Conservation (phyloP, 2,888 invertebrate species). For the Drosophila falleni region DNA sequence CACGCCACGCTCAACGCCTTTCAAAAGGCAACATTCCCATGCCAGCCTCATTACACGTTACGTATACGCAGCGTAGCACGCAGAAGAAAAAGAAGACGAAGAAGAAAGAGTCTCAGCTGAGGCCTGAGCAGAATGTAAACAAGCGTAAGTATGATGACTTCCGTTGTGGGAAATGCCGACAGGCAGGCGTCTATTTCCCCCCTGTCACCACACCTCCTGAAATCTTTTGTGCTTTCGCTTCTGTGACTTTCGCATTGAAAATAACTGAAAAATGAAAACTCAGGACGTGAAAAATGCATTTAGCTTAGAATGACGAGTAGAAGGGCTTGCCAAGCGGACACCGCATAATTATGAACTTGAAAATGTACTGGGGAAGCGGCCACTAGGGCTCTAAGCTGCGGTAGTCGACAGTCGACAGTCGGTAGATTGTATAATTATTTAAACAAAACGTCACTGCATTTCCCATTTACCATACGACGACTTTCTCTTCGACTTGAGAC, state of each 20-base stretch:
- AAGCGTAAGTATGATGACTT: conserved; percentile 76
- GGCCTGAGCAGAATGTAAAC: conserved; percentile 67
- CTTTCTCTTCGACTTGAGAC: conserved; percentile 74
- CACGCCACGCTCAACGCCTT: conserved; percentile 79
- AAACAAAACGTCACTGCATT: conserved; percentile 61
- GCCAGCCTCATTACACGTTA: conserved; percentile 70
- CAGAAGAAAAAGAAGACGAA: conserved; percentile 11
- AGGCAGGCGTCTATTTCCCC: conserved; percentile 33
- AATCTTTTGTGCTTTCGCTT: conserved; percentile 63
- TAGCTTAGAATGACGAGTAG: conserved; percentile 16
- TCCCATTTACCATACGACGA: conserved; percentile 44
- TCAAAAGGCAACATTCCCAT: conserved; percentile 65
- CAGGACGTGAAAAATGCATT: conserved; percentile 60
- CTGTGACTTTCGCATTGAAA: conserved; percentile 64
- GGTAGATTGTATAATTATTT: conserved; percentile 73
- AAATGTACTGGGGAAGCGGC: conserved; percentile 46
- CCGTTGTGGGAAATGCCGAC: conserved; percentile 78
- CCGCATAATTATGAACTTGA: conserved; percentile 82
- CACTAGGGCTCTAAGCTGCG: conserved; percentile 43
- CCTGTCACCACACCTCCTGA: neutral
- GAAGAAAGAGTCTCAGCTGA: conserved; percentile 28
- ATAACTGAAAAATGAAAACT: conserved; percentile 68
- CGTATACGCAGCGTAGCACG: conserved; percentile 65
- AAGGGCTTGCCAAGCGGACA: conserved; percentile 18
- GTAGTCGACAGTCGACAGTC: conserved; percentile 14